Conservation (phyloP, 1,140 invertebrate species). For the Fragariocoptes setiger region DNA sequence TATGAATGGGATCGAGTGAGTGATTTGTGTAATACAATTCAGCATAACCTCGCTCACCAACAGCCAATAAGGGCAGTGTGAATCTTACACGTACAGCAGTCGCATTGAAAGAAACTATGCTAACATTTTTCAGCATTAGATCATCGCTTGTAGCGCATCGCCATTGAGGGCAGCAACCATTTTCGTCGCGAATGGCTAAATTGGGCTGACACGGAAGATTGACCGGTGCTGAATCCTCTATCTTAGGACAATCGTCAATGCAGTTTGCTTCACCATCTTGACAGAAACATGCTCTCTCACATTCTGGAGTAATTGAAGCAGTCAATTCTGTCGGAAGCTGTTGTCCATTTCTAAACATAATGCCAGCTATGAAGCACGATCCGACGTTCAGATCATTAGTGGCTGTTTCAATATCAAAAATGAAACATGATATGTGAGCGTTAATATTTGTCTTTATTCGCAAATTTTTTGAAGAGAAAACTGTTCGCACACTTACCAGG, state of each 20-base stretch:
- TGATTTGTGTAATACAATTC: slow-evolving; percentile 13
- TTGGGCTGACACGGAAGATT: slow-evolving; percentile 30
- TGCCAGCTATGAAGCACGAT: slow-evolving; percentile 18
- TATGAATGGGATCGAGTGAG: slow-evolving; percentile 8
- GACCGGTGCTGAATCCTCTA: slow-evolving; percentile 34
- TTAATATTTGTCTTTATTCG: slow-evolving; percentile 2
- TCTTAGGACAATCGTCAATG: slow-evolving; percentile 35
- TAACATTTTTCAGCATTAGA: slow-evolving; percentile 18
- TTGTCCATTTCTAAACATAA: slow-evolving; percentile 24
- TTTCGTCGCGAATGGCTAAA: slow-evolving; percentile 17
- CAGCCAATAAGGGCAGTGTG: slow-evolving; percentile 33
- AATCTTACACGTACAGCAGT: slow-evolving; percentile 43
- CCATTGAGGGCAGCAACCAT: slow-evolving; percentile 19
- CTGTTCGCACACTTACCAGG: slow-evolving; percentile 9
- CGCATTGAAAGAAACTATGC: slow-evolving; percentile 27
- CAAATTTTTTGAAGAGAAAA: slow-evolving; percentile 2
- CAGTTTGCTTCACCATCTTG: slow-evolving; percentile 54
- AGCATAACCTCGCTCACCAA: slow-evolving; percentile 17
- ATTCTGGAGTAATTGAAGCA: too few relatives aligned
- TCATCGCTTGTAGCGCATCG: neutral
- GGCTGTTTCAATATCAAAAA: slow-evolving; percentile 5
- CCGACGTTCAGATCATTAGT: too few relatives aligned
- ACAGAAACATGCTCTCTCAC: slow-evolving; percentile 50
- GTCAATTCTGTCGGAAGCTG: slow-evolving; percentile 28
- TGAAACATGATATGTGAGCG: neutral